These are phyloP conservation scores for Nymphalis c-album DNA, from an alignment of 2,888 invertebrate genomes.

Conservation along the genomic window DNA sequence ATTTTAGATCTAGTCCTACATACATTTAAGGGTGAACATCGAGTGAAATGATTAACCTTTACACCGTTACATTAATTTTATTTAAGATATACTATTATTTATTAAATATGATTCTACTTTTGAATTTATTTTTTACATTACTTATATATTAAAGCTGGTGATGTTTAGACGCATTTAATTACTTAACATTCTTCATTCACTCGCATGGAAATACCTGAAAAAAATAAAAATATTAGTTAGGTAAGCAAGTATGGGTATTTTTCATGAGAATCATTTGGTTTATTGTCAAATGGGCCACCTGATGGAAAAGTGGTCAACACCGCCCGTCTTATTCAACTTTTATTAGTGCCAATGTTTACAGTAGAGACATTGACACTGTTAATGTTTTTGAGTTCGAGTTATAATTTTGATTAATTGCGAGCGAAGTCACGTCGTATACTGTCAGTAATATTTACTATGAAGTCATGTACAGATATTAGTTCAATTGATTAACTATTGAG, in stretches of 20 bases:
- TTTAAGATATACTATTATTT: neutral
- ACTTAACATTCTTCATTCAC: neutral
- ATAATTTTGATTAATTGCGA: no score
- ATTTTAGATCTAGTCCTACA: slow-evolving; percentile 27
- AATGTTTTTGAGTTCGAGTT: no score
- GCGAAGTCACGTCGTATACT: no score
- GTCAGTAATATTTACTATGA: no score
- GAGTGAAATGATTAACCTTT: neutral
- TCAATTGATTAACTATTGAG: no score
- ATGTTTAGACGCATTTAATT: slow-evolving; percentile 6
- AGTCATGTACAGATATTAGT: no score
- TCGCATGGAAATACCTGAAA: slow-evolving; percentile 18
- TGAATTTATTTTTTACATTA: slow-evolving; percentile 13
- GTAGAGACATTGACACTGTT: no score
- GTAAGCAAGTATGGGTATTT: neutral
- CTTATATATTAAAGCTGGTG: slow-evolving; percentile 19
- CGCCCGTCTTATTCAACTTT: no score
- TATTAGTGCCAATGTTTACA: no score
- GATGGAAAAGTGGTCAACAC: no score
- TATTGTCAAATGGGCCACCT: no score
- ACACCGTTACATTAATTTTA: neutral
- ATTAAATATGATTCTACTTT: neutral
- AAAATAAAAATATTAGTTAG: slow-evolving; percentile 7
- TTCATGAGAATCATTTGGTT: neutral
- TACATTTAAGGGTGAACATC: neutral